Conservation (phyloP, 1,140 invertebrate species). For the Drosophila bifasciata region DNA sequence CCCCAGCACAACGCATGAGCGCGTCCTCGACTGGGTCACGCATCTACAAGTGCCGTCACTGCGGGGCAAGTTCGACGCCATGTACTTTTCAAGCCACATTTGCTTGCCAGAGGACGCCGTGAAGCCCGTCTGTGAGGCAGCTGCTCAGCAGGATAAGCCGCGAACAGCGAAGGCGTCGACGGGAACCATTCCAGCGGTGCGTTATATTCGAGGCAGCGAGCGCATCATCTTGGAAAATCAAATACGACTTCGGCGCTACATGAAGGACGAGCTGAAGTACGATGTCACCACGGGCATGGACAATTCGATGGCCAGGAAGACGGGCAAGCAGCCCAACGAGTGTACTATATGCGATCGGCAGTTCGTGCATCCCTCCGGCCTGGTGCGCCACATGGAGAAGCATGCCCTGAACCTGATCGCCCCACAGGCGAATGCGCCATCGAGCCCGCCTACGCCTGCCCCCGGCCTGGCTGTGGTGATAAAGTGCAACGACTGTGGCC, state of each 20-base stretch:
- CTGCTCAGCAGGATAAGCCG: background rate
- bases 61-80: no score
- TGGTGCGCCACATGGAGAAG: slow-evolving; percentile 81
- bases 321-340: slow-evolving; percentile 61
- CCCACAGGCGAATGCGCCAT: slow-evolving; percentile 18
- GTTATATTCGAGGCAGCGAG: slow-evolving; percentile 33
- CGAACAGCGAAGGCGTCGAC: background rate
- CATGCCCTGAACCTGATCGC: slow-evolving; percentile 75
- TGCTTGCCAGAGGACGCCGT: slow-evolving; percentile 31
- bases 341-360: slow-evolving; percentile 80
- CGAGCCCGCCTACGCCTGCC: slow-evolving; percentile 7
- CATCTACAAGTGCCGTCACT: slow-evolving; percentile 5
- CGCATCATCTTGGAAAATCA: slow-evolving; percentile 71
- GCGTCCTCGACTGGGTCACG: background rate
- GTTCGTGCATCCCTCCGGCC: slow-evolving; percentile 79
- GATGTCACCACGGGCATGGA: slow-evolving; percentile 51
- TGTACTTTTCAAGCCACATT: slow-evolving; percentile 25
- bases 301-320: slow-evolving; percentile 39
- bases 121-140: slow-evolving; percentile 10
- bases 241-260: slow-evolving; percentile 66
- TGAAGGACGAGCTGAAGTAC: slow-evolving; percentile 78
- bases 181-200: background rate
- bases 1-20: background rate
- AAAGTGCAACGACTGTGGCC: slow-evolving; percentile 70
- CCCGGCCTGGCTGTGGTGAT: slow-evolving; percentile 51